phyloP scores from a whole-genome alignment of 2,113 vertebrate species.

The Lepus timidus region DNA sequence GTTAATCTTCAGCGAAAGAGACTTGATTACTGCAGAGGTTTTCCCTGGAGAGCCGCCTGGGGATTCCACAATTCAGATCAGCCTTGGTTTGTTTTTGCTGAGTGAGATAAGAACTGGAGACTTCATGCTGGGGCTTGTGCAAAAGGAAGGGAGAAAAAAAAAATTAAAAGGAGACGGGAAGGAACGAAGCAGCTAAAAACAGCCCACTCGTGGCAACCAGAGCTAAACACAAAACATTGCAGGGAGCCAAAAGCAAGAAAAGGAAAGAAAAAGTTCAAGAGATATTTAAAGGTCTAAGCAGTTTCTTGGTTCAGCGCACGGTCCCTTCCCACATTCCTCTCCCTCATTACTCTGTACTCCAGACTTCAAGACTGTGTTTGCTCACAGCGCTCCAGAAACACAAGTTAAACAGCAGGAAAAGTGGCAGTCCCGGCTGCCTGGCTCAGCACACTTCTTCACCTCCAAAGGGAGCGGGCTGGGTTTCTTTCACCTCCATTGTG shows the following conservation, averaged over 20 bases:
- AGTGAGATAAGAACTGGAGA: conserved; percentile 76
- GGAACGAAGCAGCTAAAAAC: conserved; percentile 74
- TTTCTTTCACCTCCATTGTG: not conserved
- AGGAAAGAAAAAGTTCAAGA: conserved; percentile 19
- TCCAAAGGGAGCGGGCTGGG: not conserved
- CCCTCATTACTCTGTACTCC: not conserved
- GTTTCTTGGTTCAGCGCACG: conserved; percentile 45
- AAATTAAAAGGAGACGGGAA: conserved; percentile 64
- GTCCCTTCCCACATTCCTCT: conserved; percentile 27
- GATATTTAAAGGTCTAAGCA: conserved; percentile 75
- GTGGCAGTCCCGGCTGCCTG: not conserved
- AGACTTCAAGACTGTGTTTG: not conserved
- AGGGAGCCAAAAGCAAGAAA: conserved; percentile 48
- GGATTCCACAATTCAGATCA: conserved; percentile 56
- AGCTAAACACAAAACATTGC: conserved; percentile 81
- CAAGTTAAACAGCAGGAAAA: not conserved
- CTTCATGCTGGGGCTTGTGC: conserved; percentile 73
- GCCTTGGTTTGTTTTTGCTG: conserved; percentile 63
- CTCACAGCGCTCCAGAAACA: not conserved
- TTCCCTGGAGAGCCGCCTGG: conserved; percentile 32
- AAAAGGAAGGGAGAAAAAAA: conserved; percentile 49
- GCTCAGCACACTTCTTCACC: not conserved
- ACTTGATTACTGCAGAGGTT: conserved; percentile 28
- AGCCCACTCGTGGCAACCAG: conserved; percentile 79
- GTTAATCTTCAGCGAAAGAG: conserved; percentile 42